These are phyloP conservation scores for Pangasius larnaudii DNA, from an alignment of 2,797 vertebrate genomes.

Conservation along the genomic window DNA sequence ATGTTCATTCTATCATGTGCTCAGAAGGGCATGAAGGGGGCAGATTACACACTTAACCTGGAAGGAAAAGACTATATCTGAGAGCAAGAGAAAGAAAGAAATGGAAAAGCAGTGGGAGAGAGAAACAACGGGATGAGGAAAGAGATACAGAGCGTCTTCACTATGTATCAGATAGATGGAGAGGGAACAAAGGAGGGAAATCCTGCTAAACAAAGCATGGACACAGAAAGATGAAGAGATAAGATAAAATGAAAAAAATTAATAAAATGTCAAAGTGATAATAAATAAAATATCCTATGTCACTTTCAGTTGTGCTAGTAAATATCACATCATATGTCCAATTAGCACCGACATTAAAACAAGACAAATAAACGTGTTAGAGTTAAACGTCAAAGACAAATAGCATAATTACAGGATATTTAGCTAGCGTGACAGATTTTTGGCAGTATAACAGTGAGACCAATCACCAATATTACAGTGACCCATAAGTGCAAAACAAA, in stretches of 20 bases:
- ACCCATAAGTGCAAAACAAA: not conserved
- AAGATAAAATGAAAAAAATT: not conserved
- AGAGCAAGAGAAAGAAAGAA: conserved; percentile 39
- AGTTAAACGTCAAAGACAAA: not conserved
- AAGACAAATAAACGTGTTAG: no score
- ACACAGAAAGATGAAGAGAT: not conserved
- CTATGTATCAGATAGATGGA: not conserved
- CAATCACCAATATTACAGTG: not conserved
- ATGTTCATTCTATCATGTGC: not conserved
- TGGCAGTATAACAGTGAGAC: not conserved
- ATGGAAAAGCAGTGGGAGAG: not conserved
- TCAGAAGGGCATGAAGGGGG: not conserved
- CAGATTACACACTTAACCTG: conserved; percentile 18
- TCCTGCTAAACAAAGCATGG: not conserved
- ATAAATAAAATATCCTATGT: not conserved
- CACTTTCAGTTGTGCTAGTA: not conserved
- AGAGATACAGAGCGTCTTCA: not conserved
- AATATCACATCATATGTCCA: not conserved
- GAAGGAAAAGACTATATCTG: conserved; percentile 1
- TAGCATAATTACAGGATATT: not conserved
- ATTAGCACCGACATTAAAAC: not conserved
- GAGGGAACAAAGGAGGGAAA: not conserved
- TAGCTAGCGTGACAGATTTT: not conserved
- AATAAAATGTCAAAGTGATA: not conserved
- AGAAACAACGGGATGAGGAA: conserved; percentile 6